Percentiles rank a stretch among this genome's conserved stretches.
Evolutionary conservation across 1,140 invertebrate species (phyloP).

Genomic region (Drosophila kepulauana): DNA sequence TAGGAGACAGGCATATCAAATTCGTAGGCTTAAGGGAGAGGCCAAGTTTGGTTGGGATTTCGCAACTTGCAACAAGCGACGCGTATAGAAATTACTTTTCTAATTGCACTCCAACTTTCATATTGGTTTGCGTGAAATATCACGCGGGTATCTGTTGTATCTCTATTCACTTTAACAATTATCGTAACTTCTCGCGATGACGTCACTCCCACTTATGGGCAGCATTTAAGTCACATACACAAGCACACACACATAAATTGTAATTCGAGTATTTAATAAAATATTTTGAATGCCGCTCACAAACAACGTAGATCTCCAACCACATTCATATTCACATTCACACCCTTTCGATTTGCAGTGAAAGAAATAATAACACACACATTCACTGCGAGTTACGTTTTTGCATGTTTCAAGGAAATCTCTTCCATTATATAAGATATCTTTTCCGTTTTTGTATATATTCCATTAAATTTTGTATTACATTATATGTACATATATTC

Average conservation of each 20-base stretch:
- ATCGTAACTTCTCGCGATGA: conserved; percentile 5
- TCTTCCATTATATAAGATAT: neutral
- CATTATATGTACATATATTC: conserved; percentile 13
- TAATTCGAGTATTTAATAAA: conserved; percentile 4
- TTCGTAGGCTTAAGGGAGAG: conserved; percentile 28
- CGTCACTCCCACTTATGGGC: conserved; percentile 18
- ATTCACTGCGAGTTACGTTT: neutral
- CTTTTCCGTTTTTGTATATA: conserved; percentile 2
- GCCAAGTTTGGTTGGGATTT: conserved; percentile 6
- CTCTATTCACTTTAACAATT: conserved; percentile 5
- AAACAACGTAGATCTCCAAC: conserved; percentile 1
- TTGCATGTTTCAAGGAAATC: neutral
- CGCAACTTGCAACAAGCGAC: neutral
- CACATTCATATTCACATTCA: neutral
- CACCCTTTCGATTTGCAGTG: neutral
- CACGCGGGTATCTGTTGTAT: too few species aligned
- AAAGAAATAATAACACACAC: neutral
- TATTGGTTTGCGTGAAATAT: neutral
- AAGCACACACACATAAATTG: neutral
- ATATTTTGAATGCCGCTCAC: conserved; percentile 8
- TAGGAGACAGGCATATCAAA: conserved; percentile 3
- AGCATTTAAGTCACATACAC: neutral
- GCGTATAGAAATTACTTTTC: neutral
- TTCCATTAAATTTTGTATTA: neutral
- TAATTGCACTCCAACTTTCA: neutral